Conservation (phyloP, 1,140 invertebrate species). For the Penaeus indicus region DNA sequence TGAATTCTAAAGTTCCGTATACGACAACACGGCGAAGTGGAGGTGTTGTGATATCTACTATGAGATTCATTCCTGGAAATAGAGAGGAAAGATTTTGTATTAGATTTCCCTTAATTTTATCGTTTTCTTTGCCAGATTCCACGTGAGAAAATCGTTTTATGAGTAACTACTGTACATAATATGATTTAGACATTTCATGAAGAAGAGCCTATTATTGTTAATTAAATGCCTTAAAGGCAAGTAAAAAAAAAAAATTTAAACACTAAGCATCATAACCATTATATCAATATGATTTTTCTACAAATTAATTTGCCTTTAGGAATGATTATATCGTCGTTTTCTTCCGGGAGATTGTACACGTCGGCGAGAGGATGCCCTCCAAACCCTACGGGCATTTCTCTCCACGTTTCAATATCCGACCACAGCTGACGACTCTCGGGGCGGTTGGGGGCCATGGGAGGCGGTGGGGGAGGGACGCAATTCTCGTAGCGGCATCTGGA, state of each 20-base stretch:
- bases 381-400: background rate
- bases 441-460: constrained; percentile 9
- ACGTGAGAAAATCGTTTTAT: background rate
- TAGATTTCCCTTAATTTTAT: background rate
- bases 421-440: constrained; percentile 10
- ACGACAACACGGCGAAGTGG: constrained; percentile 22
- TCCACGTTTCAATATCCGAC: constrained; percentile 40
- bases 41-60: constrained; percentile 28
- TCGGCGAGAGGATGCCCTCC: background rate
- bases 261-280: background rate
- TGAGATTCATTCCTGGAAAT: constrained; percentile 25
- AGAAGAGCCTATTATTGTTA: too few species aligned
- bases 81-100: background rate
- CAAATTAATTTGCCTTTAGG: background rate
- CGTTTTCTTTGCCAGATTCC: background rate
- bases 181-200: too few species aligned
- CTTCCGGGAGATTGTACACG: background rate
- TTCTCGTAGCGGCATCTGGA: constrained; percentile 39
- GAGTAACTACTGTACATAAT: too few species aligned
- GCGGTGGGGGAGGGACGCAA: constrained; percentile 40
- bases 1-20: constrained; percentile 43
- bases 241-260: too few species aligned
- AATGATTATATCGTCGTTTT: constrained; percentile 31
- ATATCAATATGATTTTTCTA: background rate
- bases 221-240: too few species aligned